phyloP scores from a whole-genome alignment of 1,140 invertebrate genomes.

The Pseudachorutes palmiensis region DNA sequence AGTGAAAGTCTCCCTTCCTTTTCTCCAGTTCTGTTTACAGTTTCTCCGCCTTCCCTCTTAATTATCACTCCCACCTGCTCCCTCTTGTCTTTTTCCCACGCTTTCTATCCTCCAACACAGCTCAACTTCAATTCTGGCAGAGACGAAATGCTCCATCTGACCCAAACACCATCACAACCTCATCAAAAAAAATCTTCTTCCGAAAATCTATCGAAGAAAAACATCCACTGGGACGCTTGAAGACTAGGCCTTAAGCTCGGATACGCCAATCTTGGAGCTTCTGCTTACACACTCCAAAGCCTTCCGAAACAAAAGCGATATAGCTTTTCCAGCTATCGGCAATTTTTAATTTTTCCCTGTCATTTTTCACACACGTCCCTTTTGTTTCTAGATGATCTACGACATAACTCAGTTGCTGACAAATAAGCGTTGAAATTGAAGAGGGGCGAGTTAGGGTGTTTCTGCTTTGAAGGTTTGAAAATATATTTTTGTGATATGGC shows the following conservation, averaged over 20 bases:
- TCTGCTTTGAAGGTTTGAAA: neutral
- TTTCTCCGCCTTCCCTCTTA: slow-evolving; percentile 37
- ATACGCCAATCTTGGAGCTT: neutral
- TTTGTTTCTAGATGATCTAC: too few relatives aligned
- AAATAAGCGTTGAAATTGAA: neutral
- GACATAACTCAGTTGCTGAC: neutral
- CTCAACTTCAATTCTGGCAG: neutral
- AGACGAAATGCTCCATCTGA: neutral
- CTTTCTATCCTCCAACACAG: slow-evolving; percentile 30
- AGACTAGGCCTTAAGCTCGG: neutral
- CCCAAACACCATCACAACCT: neutral
- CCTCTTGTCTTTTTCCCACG: slow-evolving; percentile 37
- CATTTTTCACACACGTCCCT: neutral
- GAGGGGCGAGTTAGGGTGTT: neutral
- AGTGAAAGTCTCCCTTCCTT: neutral
- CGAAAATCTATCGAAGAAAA: neutral
- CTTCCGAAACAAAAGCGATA: neutral
- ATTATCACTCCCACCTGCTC: slow-evolving; percentile 38
- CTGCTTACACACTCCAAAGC: neutral
- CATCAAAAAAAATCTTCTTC: neutral
- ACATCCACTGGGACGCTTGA: neutral
- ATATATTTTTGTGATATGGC: too few relatives aligned
- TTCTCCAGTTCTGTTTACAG: neutral
- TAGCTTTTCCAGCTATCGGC: neutral
- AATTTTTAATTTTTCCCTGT: neutral